Percentiles rank a stretch among this genome's conserved stretches.
These are phyloP conservation scores for Theretra japonica DNA, from an alignment of 2,888 invertebrate genomes.

Conservation along the genomic window DNA sequence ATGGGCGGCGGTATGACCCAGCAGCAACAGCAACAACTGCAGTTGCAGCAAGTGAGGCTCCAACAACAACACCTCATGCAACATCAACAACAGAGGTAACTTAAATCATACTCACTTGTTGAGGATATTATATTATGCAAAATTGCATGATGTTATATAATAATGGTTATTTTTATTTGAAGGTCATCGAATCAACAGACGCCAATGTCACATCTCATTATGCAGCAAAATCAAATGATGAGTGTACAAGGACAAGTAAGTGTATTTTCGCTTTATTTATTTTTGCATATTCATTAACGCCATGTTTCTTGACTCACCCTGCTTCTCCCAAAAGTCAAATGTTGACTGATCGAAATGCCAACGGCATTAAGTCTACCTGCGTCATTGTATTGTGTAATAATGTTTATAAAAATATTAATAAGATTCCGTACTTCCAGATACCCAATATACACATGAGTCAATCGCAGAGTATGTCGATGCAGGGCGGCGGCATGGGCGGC, in stretches of 20 bases:
- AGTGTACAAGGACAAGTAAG: conserved; percentile 81
- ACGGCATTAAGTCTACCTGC: too few species aligned
- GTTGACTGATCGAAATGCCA: too few species aligned
- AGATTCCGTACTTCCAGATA: conserved; percentile 74
- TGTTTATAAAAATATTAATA: neutral
- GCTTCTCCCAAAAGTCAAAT: too few species aligned
- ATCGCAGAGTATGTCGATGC: conserved; percentile 87
- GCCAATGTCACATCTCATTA: conserved; percentile 80
- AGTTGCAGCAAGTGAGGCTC: conserved; percentile 82
- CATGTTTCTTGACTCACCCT: neutral
- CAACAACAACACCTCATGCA: conserved; percentile 87
- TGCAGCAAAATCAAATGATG: conserved; percentile 84
- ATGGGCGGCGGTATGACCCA: conserved; percentile 71
- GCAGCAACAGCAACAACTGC: conserved; percentile 85
- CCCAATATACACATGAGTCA: conserved; percentile 89
- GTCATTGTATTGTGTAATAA: neutral
- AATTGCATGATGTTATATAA: neutral
- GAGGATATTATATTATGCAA: neutral
- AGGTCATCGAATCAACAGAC: conserved; percentile 78
- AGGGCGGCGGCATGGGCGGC: conserved; percentile 61
- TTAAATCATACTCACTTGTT: neutral
- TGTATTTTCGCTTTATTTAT: conserved; percentile 1
- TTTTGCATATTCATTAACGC: neutral
- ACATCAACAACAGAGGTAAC: conserved; percentile 76
- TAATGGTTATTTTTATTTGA: conserved; percentile 40